Conservation (phyloP, 2,113 vertebrate species). For the Pagrus major region DNA sequence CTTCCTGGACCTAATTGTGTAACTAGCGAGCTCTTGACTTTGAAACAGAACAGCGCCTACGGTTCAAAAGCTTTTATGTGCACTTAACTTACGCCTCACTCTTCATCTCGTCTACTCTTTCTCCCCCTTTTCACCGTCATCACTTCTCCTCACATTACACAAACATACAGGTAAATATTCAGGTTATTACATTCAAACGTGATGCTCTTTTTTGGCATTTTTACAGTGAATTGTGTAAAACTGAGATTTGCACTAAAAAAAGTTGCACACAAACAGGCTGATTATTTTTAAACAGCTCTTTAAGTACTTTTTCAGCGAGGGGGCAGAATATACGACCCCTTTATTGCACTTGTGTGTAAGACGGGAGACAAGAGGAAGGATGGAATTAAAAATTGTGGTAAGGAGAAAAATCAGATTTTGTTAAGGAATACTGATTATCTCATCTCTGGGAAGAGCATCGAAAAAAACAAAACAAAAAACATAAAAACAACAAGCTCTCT, state of each 20-base stretch:
- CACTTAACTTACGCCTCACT: constrained; percentile 14
- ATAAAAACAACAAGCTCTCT: constrained; percentile 19
- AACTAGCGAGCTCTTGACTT: constrained; percentile 30
- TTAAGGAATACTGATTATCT: constrained; percentile 43
- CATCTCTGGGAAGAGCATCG: constrained; percentile 40
- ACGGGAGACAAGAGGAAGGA: constrained; percentile 4
- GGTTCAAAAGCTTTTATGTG: constrained; percentile 28
- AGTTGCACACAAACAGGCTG: constrained; percentile 34
- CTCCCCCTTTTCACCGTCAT: not conserved
- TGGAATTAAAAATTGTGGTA: constrained; percentile 26
- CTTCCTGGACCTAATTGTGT: constrained; percentile 30
- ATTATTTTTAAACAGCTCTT: constrained; percentile 28
- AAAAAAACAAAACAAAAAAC: constrained; percentile 8
- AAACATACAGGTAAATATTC: constrained; percentile 38
- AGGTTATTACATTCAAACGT: constrained; percentile 69
- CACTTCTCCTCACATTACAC: constrained; percentile 39
- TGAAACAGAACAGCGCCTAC: constrained; percentile 19
- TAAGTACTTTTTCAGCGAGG: constrained; percentile 43
- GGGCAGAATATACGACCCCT: constrained; percentile 36
- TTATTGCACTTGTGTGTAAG: constrained; percentile 77
- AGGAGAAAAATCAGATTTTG: constrained; percentile 37
- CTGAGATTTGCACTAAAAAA: constrained; percentile 36
- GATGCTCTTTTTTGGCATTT: constrained; percentile 68
- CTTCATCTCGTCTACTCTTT: constrained; percentile 3
- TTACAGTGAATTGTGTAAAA: constrained; percentile 57